Evolutionary conservation across 2,113 vertebrate genomes (phyloP), one percentile per base, ranked within the genome.

Genomic region (Psophia crepitans): DNA sequence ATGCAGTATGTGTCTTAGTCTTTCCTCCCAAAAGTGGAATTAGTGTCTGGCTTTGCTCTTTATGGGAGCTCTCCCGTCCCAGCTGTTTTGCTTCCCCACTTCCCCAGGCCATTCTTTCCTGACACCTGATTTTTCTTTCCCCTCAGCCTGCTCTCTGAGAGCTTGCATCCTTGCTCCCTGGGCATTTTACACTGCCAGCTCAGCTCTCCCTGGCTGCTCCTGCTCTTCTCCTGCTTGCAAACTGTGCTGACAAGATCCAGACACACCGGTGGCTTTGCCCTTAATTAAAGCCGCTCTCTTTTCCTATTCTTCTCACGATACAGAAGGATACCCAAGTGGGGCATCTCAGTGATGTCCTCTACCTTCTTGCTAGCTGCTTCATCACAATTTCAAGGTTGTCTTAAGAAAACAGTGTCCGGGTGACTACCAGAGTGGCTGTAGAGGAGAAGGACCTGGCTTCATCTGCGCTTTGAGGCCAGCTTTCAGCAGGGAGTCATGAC

Each of bases 11-110:
- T 73, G 91, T 87, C 91, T 93, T 84, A 94, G 88, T 84, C 84
- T 95, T 93, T 93, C 78, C 54, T 95, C 96, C 95, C 94, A 79
- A 74, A 96, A 83, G 92, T 85, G 93, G 84, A 93, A 97, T 96
- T 93, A 94, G 41, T 87, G 80, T 94, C 95, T 97, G 89, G 44
- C 17, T 96, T 90, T 87, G 84, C 83, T 95, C 74, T 97, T 96
- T 96, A 93, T 95, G 80, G 76, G 91, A 93, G 70, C 58, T 85
- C 70, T 83, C 84, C 87, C 46, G 82, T 66, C 84, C 70, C 91
- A 94, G 74, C 44, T 97, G 84, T 91, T 96, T 91, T 96, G 44
- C 23, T 91, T 96, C 74, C 49, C 28, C 11, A 51, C 58, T 87
- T 96, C 91, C 89, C 87, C 49, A 79, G 76, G 68, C 89, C 77